Conservation (phyloP, 2,113 vertebrate species). For the Grallaria varia region DNA sequence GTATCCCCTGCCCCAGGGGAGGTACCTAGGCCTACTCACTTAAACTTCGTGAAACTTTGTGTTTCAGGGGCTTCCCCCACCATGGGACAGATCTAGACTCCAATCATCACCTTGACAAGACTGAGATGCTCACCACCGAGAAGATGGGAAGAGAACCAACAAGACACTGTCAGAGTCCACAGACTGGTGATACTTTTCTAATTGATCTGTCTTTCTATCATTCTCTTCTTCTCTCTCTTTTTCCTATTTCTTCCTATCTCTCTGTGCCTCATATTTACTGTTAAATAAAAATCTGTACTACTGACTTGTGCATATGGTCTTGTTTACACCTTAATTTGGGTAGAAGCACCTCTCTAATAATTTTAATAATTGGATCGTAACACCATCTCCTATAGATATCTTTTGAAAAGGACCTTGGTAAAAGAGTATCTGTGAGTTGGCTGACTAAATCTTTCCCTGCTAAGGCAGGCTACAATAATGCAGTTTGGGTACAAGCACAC, state of each 20-base stretch:
- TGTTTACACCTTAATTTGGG: neutral
- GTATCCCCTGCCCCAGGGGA: neutral
- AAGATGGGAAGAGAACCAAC: neutral
- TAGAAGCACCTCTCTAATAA: neutral
- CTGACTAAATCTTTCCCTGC: neutral
- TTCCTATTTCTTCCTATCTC: neutral
- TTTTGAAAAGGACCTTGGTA: neutral
- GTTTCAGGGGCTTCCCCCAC: neutral
- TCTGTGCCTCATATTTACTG: neutral
- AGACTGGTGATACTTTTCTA: neutral
- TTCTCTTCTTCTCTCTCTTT: neutral
- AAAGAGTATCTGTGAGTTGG: neutral
- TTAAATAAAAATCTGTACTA: neutral
- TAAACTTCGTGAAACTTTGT: neutral
- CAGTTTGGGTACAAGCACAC: neutral
- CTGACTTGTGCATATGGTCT: neutral
- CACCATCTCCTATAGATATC: neutral
- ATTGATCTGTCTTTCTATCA: neutral
- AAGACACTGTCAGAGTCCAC: neutral
- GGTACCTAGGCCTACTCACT: neutral
- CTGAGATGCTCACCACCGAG: neutral
- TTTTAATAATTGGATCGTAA: neutral
- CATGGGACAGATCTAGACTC: neutral
- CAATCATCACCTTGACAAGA: neutral
- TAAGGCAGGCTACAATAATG: neutral